Conservation (phyloP, 2,113 vertebrate genomes). For the Nicator chloris region DNA sequence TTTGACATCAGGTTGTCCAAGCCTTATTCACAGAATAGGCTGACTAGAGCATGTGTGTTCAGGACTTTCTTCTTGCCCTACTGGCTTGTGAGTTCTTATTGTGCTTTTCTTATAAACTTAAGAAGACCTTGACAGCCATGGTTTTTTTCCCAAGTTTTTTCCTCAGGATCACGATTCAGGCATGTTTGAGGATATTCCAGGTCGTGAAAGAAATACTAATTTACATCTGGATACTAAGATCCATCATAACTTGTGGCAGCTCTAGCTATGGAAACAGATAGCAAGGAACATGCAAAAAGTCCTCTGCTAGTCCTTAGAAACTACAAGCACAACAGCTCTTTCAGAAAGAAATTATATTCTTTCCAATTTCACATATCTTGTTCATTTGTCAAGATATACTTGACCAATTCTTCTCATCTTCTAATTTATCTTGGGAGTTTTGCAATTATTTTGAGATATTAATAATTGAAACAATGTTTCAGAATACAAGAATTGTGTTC, state of each 20-base stretch:
- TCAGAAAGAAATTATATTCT: not conserved
- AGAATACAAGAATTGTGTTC: not conserved
- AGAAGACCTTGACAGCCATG: not conserved
- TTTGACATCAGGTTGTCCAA: not conserved
- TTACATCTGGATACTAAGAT: not conserved
- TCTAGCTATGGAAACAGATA: not conserved
- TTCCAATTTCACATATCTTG: not conserved
- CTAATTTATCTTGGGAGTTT: not conserved
- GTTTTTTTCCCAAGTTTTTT: not conserved
- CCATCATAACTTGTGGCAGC: not conserved
- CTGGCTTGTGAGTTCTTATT: not conserved
- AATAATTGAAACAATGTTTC: not conserved
- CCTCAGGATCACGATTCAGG: not conserved
- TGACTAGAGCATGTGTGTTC: not conserved
- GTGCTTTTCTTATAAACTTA: not conserved
- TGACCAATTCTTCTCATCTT: not conserved
- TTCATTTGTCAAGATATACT: constrained; percentile 2
- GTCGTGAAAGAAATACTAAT: not conserved
- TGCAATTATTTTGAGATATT: not conserved
- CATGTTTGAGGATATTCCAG: not conserved
- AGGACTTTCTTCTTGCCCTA: not conserved
- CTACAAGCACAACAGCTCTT: not conserved
- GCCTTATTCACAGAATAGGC: not conserved
- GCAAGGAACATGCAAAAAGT: not conserved
- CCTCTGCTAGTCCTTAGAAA: not conserved